Evolutionary conservation across 2,797 vertebrate species (phyloP).

Genomic region (Carapus acus): DNA sequence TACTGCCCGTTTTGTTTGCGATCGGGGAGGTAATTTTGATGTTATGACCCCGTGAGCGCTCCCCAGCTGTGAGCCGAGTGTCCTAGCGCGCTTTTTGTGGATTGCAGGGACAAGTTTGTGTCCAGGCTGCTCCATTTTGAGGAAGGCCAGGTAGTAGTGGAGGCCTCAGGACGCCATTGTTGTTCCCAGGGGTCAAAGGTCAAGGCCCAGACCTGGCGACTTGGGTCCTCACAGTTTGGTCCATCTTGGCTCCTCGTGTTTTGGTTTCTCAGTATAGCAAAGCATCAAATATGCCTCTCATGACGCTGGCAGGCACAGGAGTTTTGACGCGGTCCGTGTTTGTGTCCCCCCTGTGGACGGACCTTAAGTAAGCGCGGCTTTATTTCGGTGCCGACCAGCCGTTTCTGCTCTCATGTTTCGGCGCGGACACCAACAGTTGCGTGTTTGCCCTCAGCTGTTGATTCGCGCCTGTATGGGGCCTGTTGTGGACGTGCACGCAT

Average conservation of each 20-base stretch:
- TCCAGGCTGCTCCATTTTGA: too few relatives aligned
- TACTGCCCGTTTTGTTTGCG: too few relatives aligned
- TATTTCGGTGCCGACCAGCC: slow-evolving; percentile 5
- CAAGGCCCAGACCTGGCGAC: too few relatives aligned
- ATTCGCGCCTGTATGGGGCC: slow-evolving; percentile 44
- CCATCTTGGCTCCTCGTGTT: not conserved
- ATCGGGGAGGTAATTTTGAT: too few relatives aligned
- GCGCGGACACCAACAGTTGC: slow-evolving; percentile 35
- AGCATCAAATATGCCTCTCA: slow-evolving; percentile 34
- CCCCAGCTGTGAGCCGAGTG: too few relatives aligned
- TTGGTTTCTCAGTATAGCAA: not conserved
- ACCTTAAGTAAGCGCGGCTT: not conserved
- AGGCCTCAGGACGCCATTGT: too few relatives aligned
- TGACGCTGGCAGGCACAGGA: slow-evolving; percentile 26
- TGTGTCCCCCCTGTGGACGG: slow-evolving; percentile 37
- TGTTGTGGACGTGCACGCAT: slow-evolving; percentile 36
- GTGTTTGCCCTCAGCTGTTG: slow-evolving; percentile 58
- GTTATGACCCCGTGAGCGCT: too few relatives aligned
- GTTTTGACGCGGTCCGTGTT: slow-evolving; percentile 6
- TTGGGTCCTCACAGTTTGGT: not conserved
- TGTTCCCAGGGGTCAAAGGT: too few relatives aligned
- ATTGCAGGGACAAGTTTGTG: too few relatives aligned
- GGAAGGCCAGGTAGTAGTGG: too few relatives aligned
- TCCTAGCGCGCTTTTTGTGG: too few relatives aligned
- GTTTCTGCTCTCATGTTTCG: slow-evolving; percentile 5